A percentile compares a stretch with the other conserved stretches of the same genome.
Conservation (phyloP, 2,888 invertebrate genomes). For the Amiota minor region DNA sequence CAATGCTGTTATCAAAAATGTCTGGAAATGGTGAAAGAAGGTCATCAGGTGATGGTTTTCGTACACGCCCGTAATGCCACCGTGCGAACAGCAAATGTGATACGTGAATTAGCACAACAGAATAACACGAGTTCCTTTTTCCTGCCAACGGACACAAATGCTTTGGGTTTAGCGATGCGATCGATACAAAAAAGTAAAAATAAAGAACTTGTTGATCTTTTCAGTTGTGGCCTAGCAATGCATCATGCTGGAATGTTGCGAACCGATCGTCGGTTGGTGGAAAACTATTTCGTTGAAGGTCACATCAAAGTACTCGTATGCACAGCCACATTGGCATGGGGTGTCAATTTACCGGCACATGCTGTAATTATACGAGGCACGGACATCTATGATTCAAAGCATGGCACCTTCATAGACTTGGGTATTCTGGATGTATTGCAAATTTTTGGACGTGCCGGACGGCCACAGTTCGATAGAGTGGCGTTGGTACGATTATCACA, state of each 20-base stretch:
- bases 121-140: slow-evolving; percentile 83
- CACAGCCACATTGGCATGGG: slow-evolving; percentile 99
- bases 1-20: slow-evolving; percentile 94
- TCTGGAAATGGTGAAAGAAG: slow-evolving; percentile 86
- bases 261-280: slow-evolving; percentile 89
- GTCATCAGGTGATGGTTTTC: slow-evolving; percentile 97
- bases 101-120: slow-evolving; percentile 87
- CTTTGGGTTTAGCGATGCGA: slow-evolving; percentile 81
- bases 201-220: slow-evolving; percentile 86
- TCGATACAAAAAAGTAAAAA: slow-evolving; percentile 83
- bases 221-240: slow-evolving; percentile 90
- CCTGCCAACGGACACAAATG: slow-evolving; percentile 78
- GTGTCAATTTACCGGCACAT: slow-evolving; percentile 98
- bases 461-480: slow-evolving; percentile 97
- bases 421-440: slow-evolving; percentile 97
- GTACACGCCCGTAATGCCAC: slow-evolving; percentile 99
- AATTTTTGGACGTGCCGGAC: slow-evolving; percentile 98
- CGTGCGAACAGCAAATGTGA: slow-evolving; percentile 86
- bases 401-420: slow-evolving; percentile 93
- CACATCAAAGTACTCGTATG: slow-evolving; percentile 92
- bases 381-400: slow-evolving; percentile 96
- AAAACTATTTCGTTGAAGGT: slow-evolving; percentile 92
- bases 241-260: slow-evolving; percentile 98
- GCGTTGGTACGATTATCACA: slow-evolving; percentile 97
- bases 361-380: slow-evolving; percentile 87